phyloP scores from a whole-genome alignment of 2,113 vertebrate genomes.

The Micronisus gabar region DNA sequence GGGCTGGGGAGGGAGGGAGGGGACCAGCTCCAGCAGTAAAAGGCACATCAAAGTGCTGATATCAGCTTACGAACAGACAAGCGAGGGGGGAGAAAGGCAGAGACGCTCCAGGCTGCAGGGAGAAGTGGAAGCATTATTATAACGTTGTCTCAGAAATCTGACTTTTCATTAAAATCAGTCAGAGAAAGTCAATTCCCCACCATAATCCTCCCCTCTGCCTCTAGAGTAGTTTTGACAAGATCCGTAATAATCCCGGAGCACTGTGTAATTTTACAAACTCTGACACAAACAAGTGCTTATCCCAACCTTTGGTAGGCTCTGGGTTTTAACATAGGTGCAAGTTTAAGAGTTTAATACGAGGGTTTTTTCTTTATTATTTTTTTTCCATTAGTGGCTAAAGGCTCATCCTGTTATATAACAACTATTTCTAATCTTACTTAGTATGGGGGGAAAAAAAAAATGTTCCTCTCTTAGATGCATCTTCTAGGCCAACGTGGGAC shows the following conservation, averaged over 20 bases:
- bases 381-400: conserved; percentile 9
- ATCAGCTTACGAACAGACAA: background rate
- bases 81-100: background rate
- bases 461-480: background rate
- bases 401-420: conserved; percentile 23
- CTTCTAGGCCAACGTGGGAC: background rate
- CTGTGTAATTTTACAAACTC: background rate
- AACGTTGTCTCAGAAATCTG: conserved; percentile 36
- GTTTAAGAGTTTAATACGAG: background rate
- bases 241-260: conserved; percentile 31
- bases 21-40: background rate
- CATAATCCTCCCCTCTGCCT: conserved; percentile 37
- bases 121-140: conserved; percentile 36
- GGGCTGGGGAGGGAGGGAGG: background rate
- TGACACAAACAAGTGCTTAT: conserved; percentile 17
- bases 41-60: background rate
- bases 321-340: background rate
- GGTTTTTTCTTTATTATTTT: background rate
- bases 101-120: background rate
- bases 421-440: conserved; percentile 27
- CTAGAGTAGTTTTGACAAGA: conserved; percentile 52
- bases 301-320: background rate
- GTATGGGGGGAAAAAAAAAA: background rate
- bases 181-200: conserved; percentile 43
- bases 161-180: conserved; percentile 69